Conservation (phyloP, 2,797 vertebrate species). For the Vipera latastei region DNA sequence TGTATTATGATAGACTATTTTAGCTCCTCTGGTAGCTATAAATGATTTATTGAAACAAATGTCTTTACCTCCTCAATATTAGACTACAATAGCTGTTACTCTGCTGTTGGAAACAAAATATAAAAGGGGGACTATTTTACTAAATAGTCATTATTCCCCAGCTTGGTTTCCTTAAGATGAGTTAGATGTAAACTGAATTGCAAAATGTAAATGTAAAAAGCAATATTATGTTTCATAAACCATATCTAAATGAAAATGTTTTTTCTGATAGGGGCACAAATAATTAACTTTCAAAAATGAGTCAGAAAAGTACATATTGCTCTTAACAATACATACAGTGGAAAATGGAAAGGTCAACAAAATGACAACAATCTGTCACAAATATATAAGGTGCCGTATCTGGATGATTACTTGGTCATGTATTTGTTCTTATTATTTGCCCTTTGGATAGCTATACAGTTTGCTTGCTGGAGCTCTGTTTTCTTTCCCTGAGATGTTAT, state of each 20-base stretch:
- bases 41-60: not conserved
- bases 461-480: not conserved
- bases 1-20: not conserved
- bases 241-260: not conserved
- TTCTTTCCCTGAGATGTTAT: not conserved
- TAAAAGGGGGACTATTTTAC: not conserved
- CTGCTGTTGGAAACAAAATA: not conserved
- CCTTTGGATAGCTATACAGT: not conserved
- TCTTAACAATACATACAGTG: not conserved
- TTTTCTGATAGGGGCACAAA: not conserved
- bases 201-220: not conserved
- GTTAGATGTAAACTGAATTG: not conserved
- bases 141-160: not conserved
- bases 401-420: not conserved
- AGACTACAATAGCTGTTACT: not conserved
- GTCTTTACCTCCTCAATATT: not conserved
- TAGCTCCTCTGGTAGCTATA: not conserved
- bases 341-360: not conserved
- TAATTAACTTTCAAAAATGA: not conserved
- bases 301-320: not conserved
- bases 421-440: not conserved
- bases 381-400: not conserved
- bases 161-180: not conserved
- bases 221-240: not conserved
- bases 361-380: not conserved